A percentile compares a stretch with the other conserved stretches of the same genome.
phyloP scores from a whole-genome alignment of 37 sponge, comb jelly and placozoan genomes.

The Oopsacas minuta region DNA sequence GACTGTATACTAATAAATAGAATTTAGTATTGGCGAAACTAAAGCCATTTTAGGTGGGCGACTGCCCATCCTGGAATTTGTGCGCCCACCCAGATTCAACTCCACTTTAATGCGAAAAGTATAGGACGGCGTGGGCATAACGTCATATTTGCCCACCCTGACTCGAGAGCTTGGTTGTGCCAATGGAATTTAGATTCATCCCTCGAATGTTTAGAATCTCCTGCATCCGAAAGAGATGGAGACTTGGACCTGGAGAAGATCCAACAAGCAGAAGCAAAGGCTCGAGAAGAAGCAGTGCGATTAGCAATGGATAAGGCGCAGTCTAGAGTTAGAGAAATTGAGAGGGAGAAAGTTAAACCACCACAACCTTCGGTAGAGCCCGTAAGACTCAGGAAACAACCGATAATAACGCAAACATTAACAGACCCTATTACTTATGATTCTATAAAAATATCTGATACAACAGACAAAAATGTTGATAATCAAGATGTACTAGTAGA shows the following conservation, averaged over 20 bases:
- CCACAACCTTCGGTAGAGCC: not conserved
- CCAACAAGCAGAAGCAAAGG: not conserved
- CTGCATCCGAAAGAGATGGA: not conserved
- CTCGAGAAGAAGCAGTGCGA: conserved; percentile 4
- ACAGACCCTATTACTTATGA: not conserved
- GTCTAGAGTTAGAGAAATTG: not conserved
- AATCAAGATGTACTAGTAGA: not conserved
- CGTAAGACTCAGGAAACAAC: not conserved
- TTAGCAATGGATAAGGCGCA: not conserved
- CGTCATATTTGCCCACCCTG: no score
- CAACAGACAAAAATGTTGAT: not conserved
- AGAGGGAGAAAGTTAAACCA: not conserved
- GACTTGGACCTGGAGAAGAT: not conserved
- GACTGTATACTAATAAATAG: no score
- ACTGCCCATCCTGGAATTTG: no score
- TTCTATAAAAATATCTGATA: not conserved
- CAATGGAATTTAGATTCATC: no score
- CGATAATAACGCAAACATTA: not conserved
- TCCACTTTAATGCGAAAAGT: no score
- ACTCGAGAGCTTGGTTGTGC: no score
- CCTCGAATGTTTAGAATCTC: not conserved
- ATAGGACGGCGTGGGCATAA: no score
- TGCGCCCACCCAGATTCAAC: no score
- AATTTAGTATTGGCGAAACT: no score
- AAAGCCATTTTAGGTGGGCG: no score